Base-by-base conservation (phyloP, 2,888 invertebrate genomes). In the Drosophila mimica region DNA sequence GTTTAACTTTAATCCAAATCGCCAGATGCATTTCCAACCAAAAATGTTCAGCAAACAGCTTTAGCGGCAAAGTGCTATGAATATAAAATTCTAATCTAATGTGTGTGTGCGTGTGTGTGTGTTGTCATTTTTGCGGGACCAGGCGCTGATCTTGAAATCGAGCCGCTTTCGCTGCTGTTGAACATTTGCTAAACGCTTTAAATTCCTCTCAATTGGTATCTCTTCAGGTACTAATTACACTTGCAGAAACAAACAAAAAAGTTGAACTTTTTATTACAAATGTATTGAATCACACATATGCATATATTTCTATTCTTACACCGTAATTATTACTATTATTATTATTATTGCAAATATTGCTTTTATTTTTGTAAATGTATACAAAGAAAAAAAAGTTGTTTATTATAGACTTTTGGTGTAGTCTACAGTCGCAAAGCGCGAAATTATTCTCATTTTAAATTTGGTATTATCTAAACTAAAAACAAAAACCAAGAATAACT, bases 1-100 rank as follows among this genome's bases (percentile, higher is more conserved):
- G 96, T 96, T 94, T 98, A 96, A 96, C 77, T 88, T 67, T 30
- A 58, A 63, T 76, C 68, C 9, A 52, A 56, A 62, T 62, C 64
- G 61, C 60, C 60, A 61, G 43, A 62, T 71, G 83, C 86, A 85
- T 70, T 83, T 86, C 63, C 66, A 78, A 63, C 54, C 20, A 8
- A 66, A 67, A 60, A 64, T 70, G 75, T 69, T 79, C 49, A 67
- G 60, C 58, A 53, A 70, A 67, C 70, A 80, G 74, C 63, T 64
- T 64, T 43, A 59, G 73, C 68, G 73, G 56, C 51, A 59, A 30
- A 63, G 63, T 73, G 79, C 83, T 75, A 72, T 57, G 58, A 69
- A 53, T 66, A 62, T 74, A 67, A 1, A 43, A 43, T 65, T 60
- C 60, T 48, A 64, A 70, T 64, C 40, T 31, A 66, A 60, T 66